Base-by-base conservation (phyloP, 2,797 vertebrate species). In the Pipistrellus pygmaeus region DNA sequence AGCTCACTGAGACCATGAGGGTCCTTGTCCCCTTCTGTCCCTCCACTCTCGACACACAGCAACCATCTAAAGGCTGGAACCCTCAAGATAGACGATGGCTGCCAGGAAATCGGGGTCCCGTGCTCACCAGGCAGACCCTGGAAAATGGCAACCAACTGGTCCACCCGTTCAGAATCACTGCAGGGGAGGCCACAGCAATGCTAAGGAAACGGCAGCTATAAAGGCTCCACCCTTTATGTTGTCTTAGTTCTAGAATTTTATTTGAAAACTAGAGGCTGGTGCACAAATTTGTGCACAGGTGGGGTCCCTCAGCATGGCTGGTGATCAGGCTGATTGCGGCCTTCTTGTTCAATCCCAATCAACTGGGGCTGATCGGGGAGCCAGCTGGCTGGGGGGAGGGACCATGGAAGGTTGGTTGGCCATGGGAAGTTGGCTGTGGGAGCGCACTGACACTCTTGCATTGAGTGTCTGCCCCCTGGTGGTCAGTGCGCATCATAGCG, bases 181-280 rank as follows among this genome's bases (percentile, higher is more conserved):
- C 8, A 6, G 4, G 35, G 2, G 27, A 25, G 30, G 9, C 2
- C 6, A 13, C 0, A 1, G 11, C 2, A 0, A 0, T 1, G 27
- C 7, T 11, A 64, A 57, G 48, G 32, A 53, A 48, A 18, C 6
- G 20, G 41, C 3, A 60, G 15, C 20, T 8, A 0, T 1, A 27
- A 69, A 44, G 57, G 3, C 10, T 20, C 38, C 17, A 12, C 30
- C 20, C 27, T 41, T 66, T 66, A n/a, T 17, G 12, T 20, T n/a
- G 35, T 15, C 14, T 8, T 30, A 44, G 15, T 21, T 72, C 46
- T 30, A 55, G 27, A 21, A 21, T 77, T 23, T 35, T 25, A 32
- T 55, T 55, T 76, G 76, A 20, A 86, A 71, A 91, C 13, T 27
- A 60, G 57, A 60, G 57, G 25, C 57, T 10, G 12, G 25, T 60